Conservation (phyloP, 2,113 vertebrate species). For the Silurus meridionalis region DNA sequence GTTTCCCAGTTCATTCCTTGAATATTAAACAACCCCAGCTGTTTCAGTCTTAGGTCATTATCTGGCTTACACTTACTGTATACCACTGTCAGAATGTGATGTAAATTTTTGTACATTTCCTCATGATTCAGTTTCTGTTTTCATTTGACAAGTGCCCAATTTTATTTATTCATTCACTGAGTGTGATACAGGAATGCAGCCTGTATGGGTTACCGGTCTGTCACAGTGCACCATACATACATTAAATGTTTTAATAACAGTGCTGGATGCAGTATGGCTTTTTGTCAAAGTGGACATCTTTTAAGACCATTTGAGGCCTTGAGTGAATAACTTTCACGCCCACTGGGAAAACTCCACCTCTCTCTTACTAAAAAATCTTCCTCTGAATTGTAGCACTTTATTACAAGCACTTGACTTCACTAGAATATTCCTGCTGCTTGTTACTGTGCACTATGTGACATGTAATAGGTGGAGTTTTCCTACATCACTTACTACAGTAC, state of each 20-base stretch:
- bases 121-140: neutral
- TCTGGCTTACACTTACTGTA: neutral
- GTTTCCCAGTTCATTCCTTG: conserved; percentile 6
- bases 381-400: neutral
- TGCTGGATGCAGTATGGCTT: neutral
- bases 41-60: conserved; percentile 12
- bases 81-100: neutral
- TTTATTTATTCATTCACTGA: neutral
- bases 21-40: conserved; percentile 23
- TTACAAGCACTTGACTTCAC: neutral
- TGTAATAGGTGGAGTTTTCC: neutral
- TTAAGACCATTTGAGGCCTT: neutral
- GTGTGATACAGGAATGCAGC: neutral
- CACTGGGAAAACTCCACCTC: conserved; percentile 3
- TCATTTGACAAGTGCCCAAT: neutral
- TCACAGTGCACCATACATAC: neutral
- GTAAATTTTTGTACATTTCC: neutral
- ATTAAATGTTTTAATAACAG: neutral
- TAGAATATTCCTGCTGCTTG: neutral
- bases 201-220: neutral
- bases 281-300: neutral
- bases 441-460: neutral
- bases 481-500: neutral
- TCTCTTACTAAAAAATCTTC: neutral
- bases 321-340: neutral